These are phyloP conservation scores for Drosophila mojavensis DNA, from an alignment of 1,140 invertebrate genomes.

Conservation along the genomic window DNA sequence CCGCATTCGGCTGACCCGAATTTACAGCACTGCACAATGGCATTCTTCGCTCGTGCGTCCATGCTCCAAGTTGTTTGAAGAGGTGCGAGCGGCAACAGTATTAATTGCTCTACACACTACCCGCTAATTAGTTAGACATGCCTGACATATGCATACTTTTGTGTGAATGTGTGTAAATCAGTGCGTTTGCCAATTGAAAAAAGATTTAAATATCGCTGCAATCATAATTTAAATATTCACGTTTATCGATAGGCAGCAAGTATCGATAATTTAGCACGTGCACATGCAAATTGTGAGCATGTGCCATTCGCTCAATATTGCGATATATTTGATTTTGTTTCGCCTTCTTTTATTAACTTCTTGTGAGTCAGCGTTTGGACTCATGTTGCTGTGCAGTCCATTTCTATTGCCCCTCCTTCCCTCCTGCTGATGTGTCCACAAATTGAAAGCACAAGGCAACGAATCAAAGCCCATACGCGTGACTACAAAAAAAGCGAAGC, in stretches of 20 bases:
- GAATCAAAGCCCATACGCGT: slow-evolving; percentile 74
- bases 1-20: slow-evolving; percentile 10
- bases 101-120: not conserved
- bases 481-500: slow-evolving; percentile 49
- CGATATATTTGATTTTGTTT: not conserved
- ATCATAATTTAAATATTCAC: slow-evolving; percentile 4
- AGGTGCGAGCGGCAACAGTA: slow-evolving; percentile 16
- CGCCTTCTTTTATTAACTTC: not conserved
- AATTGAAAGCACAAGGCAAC: slow-evolving; percentile 32
- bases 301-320: slow-evolving; percentile 4
- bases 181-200: slow-evolving; percentile 2
- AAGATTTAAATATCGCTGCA: slow-evolving; percentile 2
- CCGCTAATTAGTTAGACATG: slow-evolving; percentile 71
- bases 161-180: not conserved
- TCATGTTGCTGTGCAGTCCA: slow-evolving; percentile 13
- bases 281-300: slow-evolving; percentile 7
- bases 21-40: slow-evolving; percentile 8
- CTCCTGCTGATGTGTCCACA: not conserved
- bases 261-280: slow-evolving; percentile 16
- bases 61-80: slow-evolving; percentile 4
- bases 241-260: not conserved
- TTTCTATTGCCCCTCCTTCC: not conserved
- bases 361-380: slow-evolving; percentile 20
- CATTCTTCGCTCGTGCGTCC: slow-evolving; percentile 1
- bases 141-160: slow-evolving; percentile 20